Base-by-base conservation (phyloP, 2,888 invertebrate species). In the Phaonia tiefii region DNA sequence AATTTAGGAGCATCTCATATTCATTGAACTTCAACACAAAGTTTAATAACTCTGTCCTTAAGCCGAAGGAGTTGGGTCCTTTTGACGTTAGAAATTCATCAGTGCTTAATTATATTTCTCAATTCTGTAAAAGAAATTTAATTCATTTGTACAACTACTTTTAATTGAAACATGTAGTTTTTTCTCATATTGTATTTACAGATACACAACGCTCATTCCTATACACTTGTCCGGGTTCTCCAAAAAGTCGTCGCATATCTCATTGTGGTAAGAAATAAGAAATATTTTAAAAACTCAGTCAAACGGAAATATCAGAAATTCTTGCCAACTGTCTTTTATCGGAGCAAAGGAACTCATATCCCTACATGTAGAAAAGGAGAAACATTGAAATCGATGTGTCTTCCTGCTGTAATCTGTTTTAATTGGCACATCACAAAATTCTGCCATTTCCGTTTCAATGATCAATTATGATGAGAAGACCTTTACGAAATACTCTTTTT, bases 151-250 rank as follows among this genome's bases (percentile, higher is more conserved):
- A 31, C 31, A 8, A 31, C 3, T 5, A 8, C 31, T 31, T 31
- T 31, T 31, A 31, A 31, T 31, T 31, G 31, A 31, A 37, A 37
- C 5, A 60, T 17, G 13, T 0, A 39, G 17, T 15, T 49, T 49
- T 15, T 49, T 17, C n/a, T 39, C 10, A 25, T 7, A 54, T 25
- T 20, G 15, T 39, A 49, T 25, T 84, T 80, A 13, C 74, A 91
- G 91, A 91, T 79, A 91, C 91, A 10, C 89, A 91, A 84, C 87
- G 90, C 75, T 91, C 91, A 25, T 89, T 91, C 86, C 85, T 91
- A 22, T 91, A 90, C 73, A 85, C 89, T 65, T 90, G 91, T 81
- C 89, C 91, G 31, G 87, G 89, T 60, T 91, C 91, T 42, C 91
- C 91, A 0, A 89, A 90, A 76, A 87, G 85, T 81, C 88, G 87